Conservation (phyloP, 2,888 invertebrate genomes). For the Mythimna albipuncta region DNA sequence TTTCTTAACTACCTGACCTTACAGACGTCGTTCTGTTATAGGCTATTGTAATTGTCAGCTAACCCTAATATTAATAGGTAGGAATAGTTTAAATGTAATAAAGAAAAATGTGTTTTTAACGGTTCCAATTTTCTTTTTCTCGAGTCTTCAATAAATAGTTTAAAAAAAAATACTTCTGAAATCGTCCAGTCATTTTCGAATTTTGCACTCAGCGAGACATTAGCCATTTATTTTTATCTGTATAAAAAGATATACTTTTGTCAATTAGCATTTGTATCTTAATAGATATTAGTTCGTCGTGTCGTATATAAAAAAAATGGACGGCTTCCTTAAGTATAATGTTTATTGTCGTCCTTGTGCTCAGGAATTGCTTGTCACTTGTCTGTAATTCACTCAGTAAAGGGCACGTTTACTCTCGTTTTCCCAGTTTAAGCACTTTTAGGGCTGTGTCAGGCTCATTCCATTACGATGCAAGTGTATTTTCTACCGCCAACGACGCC, state of each 20-base stretch:
- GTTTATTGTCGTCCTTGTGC: constrained; percentile 32
- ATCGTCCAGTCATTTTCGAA: too few species aligned
- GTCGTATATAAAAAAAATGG: constrained; percentile 10
- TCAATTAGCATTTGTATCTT: constrained; percentile 5
- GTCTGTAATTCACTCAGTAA: constrained; percentile 45
- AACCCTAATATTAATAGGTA: too few species aligned
- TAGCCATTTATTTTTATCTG: too few species aligned
- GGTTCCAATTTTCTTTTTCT: too few species aligned
- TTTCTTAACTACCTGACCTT: too few species aligned
- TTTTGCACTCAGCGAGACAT: too few species aligned
- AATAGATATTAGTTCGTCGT: constrained; percentile 8
- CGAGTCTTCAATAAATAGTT: too few species aligned
- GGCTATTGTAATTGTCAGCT: too few species aligned
- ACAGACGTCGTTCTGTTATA: too few species aligned
- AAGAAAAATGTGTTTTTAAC: too few species aligned
- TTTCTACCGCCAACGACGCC: constrained; percentile 49
- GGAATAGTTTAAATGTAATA: too few species aligned
- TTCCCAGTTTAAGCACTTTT: constrained; percentile 47
- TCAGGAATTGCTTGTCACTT: constrained; percentile 48
- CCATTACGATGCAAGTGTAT: constrained; percentile 60
- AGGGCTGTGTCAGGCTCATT: constrained; percentile 51
- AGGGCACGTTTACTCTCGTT: constrained; percentile 42
- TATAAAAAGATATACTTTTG: background rate
- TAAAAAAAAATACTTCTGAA: too few species aligned
- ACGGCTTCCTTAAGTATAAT: constrained; percentile 29